These are phyloP conservation scores for Nipponia nippon DNA, from an alignment of 2,113 vertebrate species.

Conservation along the genomic window DNA sequence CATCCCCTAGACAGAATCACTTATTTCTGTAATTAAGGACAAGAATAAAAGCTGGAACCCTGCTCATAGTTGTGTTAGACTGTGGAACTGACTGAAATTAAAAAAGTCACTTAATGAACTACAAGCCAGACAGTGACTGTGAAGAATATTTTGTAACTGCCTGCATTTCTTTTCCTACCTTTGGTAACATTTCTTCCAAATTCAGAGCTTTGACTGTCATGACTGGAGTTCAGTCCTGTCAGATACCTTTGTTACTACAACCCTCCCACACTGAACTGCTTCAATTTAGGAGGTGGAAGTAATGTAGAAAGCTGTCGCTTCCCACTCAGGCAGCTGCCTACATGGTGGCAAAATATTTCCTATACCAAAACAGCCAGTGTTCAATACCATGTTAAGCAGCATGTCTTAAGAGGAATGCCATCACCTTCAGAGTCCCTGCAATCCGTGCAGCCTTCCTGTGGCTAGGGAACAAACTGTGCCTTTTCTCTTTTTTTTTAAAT, in stretches of 20 bases:
- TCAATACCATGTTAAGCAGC: background rate
- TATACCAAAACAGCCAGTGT: background rate
- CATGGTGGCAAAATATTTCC: background rate
- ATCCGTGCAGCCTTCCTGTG: background rate
- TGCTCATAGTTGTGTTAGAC: background rate
- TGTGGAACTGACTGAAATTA: background rate
- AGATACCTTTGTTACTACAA: background rate
- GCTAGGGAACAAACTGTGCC: background rate
- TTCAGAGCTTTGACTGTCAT: background rate
- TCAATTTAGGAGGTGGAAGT: background rate
- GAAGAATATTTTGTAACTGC: background rate
- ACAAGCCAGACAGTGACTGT: background rate
- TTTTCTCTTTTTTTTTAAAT: background rate
- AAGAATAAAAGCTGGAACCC: background rate
- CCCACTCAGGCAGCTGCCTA: background rate
- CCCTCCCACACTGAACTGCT: background rate
- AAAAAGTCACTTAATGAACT: background rate
- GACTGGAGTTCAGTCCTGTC: background rate
- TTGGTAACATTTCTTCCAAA: background rate
- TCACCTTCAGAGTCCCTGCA: background rate
- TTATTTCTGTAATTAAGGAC: background rate
- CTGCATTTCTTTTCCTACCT: background rate
- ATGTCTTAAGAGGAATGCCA: background rate
- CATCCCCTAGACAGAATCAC: background rate
- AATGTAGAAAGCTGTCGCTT: background rate